phyloP scores from a whole-genome alignment of 2,888 invertebrate species.

The Acronicta alni region DNA sequence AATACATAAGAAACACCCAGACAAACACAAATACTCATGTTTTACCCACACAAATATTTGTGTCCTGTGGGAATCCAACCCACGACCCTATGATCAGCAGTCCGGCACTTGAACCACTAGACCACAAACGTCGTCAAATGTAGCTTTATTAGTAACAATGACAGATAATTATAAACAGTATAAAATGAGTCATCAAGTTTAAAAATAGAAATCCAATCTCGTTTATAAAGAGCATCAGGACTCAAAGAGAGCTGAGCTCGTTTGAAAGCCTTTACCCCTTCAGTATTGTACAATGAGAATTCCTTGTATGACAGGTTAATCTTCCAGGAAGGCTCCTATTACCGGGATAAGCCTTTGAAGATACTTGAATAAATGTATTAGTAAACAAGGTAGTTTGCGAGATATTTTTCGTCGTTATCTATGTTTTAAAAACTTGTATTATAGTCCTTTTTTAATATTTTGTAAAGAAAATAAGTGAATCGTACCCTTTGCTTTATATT shows the following conservation, averaged over 20 bases:
- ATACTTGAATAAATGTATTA: constrained; percentile 12
- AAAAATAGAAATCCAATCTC: constrained; percentile 19
- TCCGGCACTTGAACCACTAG: no score
- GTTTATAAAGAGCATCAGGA: constrained; percentile 9
- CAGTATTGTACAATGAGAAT: constrained; percentile 34
- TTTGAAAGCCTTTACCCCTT: constrained; percentile 27
- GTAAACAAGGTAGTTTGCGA: constrained; percentile 23
- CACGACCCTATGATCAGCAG: no score
- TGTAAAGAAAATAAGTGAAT: no score
- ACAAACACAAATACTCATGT: no score
- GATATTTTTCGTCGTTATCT: constrained; percentile 4
- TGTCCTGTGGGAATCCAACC: no score
- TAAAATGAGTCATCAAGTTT: constrained; percentile 11
- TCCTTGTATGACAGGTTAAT: constrained; percentile 41
- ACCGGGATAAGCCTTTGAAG: constrained; percentile 42
- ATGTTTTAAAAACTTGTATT: neutral
- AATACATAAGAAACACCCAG: no score
- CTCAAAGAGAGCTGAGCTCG: constrained; percentile 14
- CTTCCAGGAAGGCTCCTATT: constrained; percentile 34
- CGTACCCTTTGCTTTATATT: no score
- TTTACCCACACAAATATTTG: no score
- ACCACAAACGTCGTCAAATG: no score
- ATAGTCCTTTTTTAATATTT: no score
- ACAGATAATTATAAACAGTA: neutral
- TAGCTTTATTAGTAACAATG: neutral